Percentiles rank a stretch among this genome's conserved stretches.
Evolutionary conservation across 2,797 vertebrate genomes (phyloP).

Genomic region (Poeciliopsis infans): DNA sequence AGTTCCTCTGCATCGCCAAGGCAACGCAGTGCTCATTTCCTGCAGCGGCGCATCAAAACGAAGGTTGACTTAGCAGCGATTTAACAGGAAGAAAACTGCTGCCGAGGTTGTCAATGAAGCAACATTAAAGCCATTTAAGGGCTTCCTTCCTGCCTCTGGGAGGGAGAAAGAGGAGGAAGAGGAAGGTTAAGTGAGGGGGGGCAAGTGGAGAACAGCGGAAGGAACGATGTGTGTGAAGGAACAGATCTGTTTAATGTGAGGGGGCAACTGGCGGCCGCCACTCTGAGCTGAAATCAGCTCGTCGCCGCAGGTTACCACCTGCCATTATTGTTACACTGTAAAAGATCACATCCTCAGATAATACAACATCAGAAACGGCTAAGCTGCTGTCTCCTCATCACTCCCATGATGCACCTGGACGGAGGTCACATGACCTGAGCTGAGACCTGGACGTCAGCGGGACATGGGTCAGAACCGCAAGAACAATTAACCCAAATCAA

Average conservation of each 20-base stretch:
- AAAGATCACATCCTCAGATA: background rate
- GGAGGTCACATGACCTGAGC: background rate
- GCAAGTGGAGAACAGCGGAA: background rate
- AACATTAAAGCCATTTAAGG: slow-evolving; percentile 41
- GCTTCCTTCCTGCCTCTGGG: slow-evolving; percentile 21
- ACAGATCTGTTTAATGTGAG: slow-evolving; percentile 14
- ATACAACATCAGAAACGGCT: no score
- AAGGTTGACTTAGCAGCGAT: slow-evolving; percentile 10
- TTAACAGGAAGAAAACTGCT: background rate
- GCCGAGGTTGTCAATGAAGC: slow-evolving; percentile 28
- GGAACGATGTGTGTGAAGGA: background rate
- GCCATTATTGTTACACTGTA: slow-evolving; percentile 33
- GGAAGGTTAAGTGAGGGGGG: background rate
- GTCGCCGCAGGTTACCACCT: slow-evolving; percentile 43
- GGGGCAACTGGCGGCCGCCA: slow-evolving; percentile 27
- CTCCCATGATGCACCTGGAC: background rate
- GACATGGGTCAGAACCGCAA: no score
- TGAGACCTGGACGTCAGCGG: background rate
- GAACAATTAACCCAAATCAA: no score
- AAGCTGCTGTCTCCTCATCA: background rate
- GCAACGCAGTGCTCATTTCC: slow-evolving; percentile 18
- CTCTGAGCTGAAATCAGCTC: slow-evolving; percentile 38
- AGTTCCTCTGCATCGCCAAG: slow-evolving; percentile 26
- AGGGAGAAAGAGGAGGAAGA: background rate
- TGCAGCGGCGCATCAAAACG: slow-evolving; percentile 11